Base-by-base conservation (phyloP, 2,797 vertebrate genomes). In the Echeneis naucrates region DNA sequence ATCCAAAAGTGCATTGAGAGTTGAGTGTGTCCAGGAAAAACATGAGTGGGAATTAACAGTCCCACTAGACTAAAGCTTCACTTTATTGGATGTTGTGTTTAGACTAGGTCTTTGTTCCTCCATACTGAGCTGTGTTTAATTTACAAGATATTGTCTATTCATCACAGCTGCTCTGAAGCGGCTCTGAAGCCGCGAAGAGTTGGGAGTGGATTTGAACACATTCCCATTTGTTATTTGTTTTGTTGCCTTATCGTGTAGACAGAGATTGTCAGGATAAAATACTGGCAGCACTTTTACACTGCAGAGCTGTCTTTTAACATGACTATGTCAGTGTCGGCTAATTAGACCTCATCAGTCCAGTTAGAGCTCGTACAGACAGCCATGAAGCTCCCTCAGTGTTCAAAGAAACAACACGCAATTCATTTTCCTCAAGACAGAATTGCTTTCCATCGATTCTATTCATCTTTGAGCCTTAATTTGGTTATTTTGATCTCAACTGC, bases 81-180 rank as follows among this genome's bases (percentile, higher is more conserved):
- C 30, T 90, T 90, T 87, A 88, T 82, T 86, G 75, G 73, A 84
- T 51, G 10, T 4, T 45, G 30, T 88, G 87, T 91, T 91, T 87
- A 68, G 80, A 91, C 72, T 75, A 83, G 60, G n/a, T 65, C 83
- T 72, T 75, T 84, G 72, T 81, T 89, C 56, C 35, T 61, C n/a
- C 0, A 6, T 57, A 23, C 78, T n/a, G 65, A 77, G 68, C 75
- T 69, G 71, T 57, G 69, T 83, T 81, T 84, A 26, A 79, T 82
- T 75, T 86, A 80, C 71, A 63, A 65, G 72, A 77, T 11, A 71
- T 72, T 72, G 71, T 78, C 63, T 87, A 78, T 83, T 84, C 75
- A 82, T 72, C 51, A 2, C 72, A 81, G 82, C 55, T 78, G 79
- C 63, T 80, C 27, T 38, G 40, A 64, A 81, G 82, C 55, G 78